Evolutionary conservation across 2,113 vertebrate species (phyloP).

Genomic region (Dendrocopos noguchii): DNA sequence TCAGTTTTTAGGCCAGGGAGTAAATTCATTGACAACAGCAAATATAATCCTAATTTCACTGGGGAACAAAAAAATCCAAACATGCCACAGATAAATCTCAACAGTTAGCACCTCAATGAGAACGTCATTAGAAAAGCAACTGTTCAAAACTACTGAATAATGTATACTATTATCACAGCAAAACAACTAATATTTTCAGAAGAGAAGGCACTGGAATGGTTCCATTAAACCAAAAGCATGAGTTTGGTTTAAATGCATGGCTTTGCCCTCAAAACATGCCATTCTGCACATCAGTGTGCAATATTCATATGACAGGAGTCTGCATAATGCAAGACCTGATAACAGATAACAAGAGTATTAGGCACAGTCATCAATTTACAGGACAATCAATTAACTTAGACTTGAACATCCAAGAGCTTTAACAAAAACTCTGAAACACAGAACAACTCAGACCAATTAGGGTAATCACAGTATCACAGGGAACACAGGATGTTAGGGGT

Average conservation of each 20-base stretch:
- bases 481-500: no score
- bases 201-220: neutral
- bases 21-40: neutral
- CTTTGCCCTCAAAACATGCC: neutral
- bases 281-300: neutral
- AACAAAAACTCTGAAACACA: neutral
- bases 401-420: neutral
- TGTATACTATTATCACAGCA: neutral
- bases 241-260: neutral
- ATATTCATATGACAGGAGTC: neutral
- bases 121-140: neutral
- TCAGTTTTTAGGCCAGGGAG: neutral
- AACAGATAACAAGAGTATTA: neutral
- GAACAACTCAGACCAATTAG: neutral
- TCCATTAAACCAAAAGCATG: neutral
- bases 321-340: neutral
- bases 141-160: neutral
- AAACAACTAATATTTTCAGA: neutral
- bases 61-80: neutral
- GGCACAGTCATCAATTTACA: neutral
- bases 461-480: neutral
- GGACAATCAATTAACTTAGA: neutral
- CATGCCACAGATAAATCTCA: neutral
- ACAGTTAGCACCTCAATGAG: neutral
- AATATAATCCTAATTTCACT: neutral